Conservation (phyloP, 2,888 invertebrate genomes). For the Andrena dorsata region DNA sequence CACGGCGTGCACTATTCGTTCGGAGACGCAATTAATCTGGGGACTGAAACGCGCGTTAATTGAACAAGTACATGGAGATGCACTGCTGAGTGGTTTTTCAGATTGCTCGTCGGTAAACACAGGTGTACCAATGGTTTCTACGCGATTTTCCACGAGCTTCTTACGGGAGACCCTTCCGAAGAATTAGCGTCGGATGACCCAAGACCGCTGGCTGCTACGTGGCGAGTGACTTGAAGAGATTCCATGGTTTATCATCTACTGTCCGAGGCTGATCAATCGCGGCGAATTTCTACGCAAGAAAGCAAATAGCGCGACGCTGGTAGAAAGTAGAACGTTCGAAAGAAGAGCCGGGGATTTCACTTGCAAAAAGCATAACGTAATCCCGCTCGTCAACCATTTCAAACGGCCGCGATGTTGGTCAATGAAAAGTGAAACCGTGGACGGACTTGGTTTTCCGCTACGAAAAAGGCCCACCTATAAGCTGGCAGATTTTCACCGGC, state of each 20-base stretch:
- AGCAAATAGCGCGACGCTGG: slow-evolving; percentile 44
- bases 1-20: neutral
- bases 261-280: neutral
- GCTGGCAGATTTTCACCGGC: neutral
- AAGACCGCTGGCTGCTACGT: neutral
- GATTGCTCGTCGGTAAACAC: slow-evolving; percentile 17
- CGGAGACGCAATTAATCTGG: too few species aligned
- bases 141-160: neutral
- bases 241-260: slow-evolving; percentile 2
- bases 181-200: neutral
- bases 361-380: slow-evolving; percentile 54
- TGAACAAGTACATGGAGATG: too few species aligned
- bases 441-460: neutral
- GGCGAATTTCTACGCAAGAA: slow-evolving; percentile 37
- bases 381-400: slow-evolving; percentile 33
- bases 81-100: slow-evolving; percentile 3
- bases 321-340: slow-evolving; percentile 64
- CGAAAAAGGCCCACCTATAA: neutral
- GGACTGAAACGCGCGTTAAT: too few species aligned
- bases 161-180: neutral
- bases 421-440: slow-evolving; percentile 42
- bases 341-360: slow-evolving; percentile 56
- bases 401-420: slow-evolving; percentile 16
- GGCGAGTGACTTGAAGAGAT: neutral
- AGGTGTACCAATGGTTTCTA: slow-evolving; percentile 15